Conservation (phyloP, 2,888 invertebrate genomes). For the Mimachlamys varia region DNA sequence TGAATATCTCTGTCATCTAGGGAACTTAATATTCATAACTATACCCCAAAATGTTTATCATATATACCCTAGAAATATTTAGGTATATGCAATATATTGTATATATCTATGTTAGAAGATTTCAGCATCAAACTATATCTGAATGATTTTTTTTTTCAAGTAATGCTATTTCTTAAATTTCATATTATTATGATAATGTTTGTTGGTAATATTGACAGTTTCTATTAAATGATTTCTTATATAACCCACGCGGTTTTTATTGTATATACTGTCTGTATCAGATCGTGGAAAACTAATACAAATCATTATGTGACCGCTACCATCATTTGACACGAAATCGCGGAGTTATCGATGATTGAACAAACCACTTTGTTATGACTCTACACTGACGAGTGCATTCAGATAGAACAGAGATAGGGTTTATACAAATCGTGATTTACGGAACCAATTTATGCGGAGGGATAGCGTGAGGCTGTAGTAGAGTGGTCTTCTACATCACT, state of each 20-base stretch:
- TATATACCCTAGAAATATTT: not conserved
- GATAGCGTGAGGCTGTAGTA: not conserved
- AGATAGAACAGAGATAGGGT: not conserved
- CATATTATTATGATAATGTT: no score
- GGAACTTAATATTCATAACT: slow-evolving; percentile 31
- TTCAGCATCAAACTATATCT: not conserved
- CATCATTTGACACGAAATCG: not conserved
- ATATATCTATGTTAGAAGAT: not conserved
- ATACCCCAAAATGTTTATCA: slow-evolving; percentile 24
- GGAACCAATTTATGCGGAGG: not conserved
- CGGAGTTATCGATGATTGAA: slow-evolving; percentile 16
- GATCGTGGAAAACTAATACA: not conserved
- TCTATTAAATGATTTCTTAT: no score
- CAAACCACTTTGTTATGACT: not conserved
- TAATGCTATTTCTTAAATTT: not conserved
- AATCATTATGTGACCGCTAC: not conserved
- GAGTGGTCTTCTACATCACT: not conserved
- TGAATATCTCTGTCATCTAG: not conserved
- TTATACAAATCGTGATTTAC: not conserved
- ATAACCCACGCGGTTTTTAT: no score
- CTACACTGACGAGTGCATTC: not conserved
- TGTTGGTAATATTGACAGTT: no score
- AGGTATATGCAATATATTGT: not conserved
- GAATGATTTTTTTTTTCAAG: not conserved
- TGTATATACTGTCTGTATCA: not conserved